Conservation (phyloP, 2,888 invertebrate genomes). For the Colletes collaris region DNA sequence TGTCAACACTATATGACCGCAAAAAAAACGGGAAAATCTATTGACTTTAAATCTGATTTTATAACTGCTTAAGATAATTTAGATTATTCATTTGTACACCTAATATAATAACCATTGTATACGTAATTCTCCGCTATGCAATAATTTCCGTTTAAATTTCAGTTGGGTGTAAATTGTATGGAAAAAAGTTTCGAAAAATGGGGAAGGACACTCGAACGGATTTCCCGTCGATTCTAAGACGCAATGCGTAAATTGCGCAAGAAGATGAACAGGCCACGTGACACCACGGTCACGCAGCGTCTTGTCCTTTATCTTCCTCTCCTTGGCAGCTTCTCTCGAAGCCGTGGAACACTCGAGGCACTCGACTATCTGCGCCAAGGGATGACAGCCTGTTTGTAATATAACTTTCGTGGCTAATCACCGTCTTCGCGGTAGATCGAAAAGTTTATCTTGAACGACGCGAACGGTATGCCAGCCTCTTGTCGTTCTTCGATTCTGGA, state of each 20-base stretch:
- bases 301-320: constrained; percentile 3
- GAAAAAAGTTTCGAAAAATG: no score
- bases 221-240: not conserved
- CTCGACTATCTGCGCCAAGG: constrained; percentile 37
- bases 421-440: constrained; percentile 61
- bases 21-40: no score
- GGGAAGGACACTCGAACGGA: no score
- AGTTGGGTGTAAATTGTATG: no score
- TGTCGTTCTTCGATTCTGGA: constrained; percentile 8
- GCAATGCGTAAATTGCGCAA: not conserved
- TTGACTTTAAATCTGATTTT: no score
- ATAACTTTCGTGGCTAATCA: constrained; percentile 74
- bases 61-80: no score
- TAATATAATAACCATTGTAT: no score
- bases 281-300: constrained; percentile 28
- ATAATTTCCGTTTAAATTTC: no score
- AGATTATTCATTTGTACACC: no score
- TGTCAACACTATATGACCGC: no score
- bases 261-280: constrained; percentile 19
- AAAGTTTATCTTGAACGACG: constrained; percentile 61
- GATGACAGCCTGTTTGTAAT: constrained; percentile 67
- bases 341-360: constrained; percentile 36
- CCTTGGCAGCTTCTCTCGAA: constrained; percentile 33
- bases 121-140: no score
- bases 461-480: constrained; percentile 7